Percentiles rank a stretch among this genome's conserved stretches.
These are phyloP conservation scores for Megalops atlanticus DNA, from an alignment of 2,113 vertebrate species.

Conservation along the genomic window DNA sequence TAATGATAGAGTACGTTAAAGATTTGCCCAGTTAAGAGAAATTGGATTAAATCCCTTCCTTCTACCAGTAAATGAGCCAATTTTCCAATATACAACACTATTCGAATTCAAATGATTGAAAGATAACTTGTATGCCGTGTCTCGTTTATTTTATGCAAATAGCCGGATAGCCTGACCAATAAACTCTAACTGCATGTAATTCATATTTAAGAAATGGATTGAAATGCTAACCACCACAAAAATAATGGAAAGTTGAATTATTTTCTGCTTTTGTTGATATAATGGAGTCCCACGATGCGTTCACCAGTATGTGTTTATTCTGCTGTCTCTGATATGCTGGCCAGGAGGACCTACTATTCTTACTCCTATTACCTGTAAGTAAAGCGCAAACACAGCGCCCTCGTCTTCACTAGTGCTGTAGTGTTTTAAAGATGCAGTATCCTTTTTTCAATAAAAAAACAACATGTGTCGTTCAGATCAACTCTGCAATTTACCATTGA, in stretches of 20 bases:
- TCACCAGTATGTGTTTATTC: conserved; percentile 93
- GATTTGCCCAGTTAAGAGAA: neutral
- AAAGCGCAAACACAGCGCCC: conserved; percentile 73
- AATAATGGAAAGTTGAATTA: conserved; percentile 51
- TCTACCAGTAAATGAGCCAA: neutral
- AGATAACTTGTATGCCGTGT: conserved; percentile 73
- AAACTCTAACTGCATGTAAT: conserved; percentile 78
- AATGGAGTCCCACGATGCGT: conserved; percentile 92
- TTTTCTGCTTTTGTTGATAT: conserved; percentile 87
- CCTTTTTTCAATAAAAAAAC: conserved; percentile 91
- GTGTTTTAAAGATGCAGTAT: conserved; percentile 97
- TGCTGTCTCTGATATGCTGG: conserved; percentile 99
- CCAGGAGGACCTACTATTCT: conserved; percentile 99
- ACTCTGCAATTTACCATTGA: conserved; percentile 68
- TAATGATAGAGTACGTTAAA: neutral
- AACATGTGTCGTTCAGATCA: conserved; percentile 66
- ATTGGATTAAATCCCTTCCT: neutral
- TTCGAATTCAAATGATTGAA: conserved; percentile 12
- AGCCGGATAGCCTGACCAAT: conserved; percentile 22
- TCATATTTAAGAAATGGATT: conserved; percentile 73
- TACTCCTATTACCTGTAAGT: conserved; percentile 99
- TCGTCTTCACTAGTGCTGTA: conserved; percentile 65
- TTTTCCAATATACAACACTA: conserved; percentile 69
- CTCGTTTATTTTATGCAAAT: conserved; percentile 51
- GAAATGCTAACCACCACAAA: conserved; percentile 69